phyloP scores from a whole-genome alignment of 2,113 vertebrate species.

The Globicephala melas region DNA sequence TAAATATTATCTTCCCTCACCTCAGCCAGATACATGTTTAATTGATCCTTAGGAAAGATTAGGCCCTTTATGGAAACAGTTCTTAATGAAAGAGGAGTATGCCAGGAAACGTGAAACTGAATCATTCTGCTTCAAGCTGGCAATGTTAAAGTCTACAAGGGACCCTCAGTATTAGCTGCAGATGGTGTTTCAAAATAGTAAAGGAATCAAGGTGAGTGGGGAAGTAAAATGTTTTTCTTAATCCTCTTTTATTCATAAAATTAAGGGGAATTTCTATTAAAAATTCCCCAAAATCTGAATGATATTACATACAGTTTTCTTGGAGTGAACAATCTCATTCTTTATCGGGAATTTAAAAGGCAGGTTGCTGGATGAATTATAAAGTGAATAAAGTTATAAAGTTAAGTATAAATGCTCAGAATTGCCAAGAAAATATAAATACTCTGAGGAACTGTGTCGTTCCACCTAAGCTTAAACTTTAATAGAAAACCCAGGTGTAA shows the following conservation, averaged over 20 bases:
- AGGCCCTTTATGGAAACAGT: background rate
- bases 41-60: background rate
- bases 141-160: background rate
- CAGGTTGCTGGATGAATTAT: background rate
- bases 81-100: background rate
- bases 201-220: background rate
- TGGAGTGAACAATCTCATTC: background rate
- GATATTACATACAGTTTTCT: background rate
- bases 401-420: constrained; percentile 22
- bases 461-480: constrained; percentile 3
- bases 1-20: background rate
- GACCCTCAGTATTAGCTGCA: background rate
- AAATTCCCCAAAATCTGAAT: background rate
- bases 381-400: constrained; percentile 3
- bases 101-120: background rate
- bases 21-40: background rate
- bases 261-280: background rate
- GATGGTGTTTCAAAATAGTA: background rate
- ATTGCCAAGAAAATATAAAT: background rate
- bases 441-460: background rate
- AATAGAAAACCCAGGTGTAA: constrained; percentile 2
- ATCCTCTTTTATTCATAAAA: constrained; percentile 7
- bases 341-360: constrained; percentile 30
- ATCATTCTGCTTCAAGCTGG: background rate
- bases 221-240: constrained; percentile 32